Evolutionary conservation across 2,797 vertebrate genomes (phyloP), one percentile per base, ranked within the genome.

Genomic region (Yasuhikotakia modesta): DNA sequence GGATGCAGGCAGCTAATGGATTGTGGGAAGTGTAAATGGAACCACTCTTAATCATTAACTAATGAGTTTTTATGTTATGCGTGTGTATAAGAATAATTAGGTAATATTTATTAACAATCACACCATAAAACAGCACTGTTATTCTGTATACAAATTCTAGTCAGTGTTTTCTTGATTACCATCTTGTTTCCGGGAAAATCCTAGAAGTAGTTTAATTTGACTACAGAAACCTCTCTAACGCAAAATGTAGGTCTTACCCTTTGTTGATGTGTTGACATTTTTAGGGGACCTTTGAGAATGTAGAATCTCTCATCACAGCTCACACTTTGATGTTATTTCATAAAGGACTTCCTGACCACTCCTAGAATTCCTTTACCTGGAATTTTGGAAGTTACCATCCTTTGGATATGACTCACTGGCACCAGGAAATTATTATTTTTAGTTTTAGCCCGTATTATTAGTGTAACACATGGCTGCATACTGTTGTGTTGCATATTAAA

Each of bases 61-160:
- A 4, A 2, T 35, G 46, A 53, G 64, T 86, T n/a, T n/a, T n/a
- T n/a, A n/a, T n/a, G n/a, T 82, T 87, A 87, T 84, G 90, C 87
- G 87, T 68, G 30, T 55, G 11, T 17, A 22, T 50, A n/a, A 30
- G 5, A n/a, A 19, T 32, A 11, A 60, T 17, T n/a, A n/a, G n/a
- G 17, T 17, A 21, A 17, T 13, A 19, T 21, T 55, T 65, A 65
- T 39, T 57, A 53, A 57, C 30, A 27, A 39, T 17, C 46, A 19
- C 24, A 22, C n/a, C n/a, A n/a, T n/a, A n/a, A n/a, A n/a, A n/a
- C n/a, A n/a, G n/a, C n/a, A 75, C 48, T 52, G 46, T 76, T 76
- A 67, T 67, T 67, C 63, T 67, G 3, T 22, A 55, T 30, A 27
- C 60, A 22, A 39, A 65, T n/a, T n/a, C 7, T 7, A 0, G 5